Conservation (phyloP, 2,797 vertebrate genomes). For the Gymnoscopelus braueri region DNA sequence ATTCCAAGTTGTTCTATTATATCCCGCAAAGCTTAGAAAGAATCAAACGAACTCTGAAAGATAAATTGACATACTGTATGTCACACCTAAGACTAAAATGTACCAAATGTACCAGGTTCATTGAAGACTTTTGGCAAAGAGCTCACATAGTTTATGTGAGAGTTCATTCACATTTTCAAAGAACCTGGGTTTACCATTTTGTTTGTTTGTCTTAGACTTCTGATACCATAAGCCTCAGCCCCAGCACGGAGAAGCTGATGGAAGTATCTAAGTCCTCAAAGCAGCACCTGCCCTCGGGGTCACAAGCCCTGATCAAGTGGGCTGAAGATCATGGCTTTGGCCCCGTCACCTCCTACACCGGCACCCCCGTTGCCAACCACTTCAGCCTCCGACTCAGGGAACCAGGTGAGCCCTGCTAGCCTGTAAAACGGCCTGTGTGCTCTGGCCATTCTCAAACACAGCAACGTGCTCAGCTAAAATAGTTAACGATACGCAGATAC, state of each 20-base stretch:
- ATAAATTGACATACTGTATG: no score
- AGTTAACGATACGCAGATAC: no score
- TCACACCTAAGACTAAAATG: no score
- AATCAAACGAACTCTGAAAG: no score
- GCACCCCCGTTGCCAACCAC: conserved; percentile 89
- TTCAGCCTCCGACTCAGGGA: conserved; percentile 89
- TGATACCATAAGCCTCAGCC: conserved; percentile 87
- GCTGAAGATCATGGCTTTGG: conserved; percentile 82
- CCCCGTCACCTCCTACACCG: conserved; percentile 91
- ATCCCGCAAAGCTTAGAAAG: no score
- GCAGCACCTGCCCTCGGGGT: conserved; percentile 80
- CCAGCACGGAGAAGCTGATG: conserved; percentile 84
- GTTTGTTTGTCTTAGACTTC: conserved; percentile 83
- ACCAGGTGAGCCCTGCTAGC: conserved; percentile 76
- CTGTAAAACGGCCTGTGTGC: conserved; percentile 3
- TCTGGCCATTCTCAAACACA: background rate
- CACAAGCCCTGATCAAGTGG: conserved; percentile 90
- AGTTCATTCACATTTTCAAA: background rate
- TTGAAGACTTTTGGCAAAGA: no score
- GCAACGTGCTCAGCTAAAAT: no score
- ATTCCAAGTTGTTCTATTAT: no score
- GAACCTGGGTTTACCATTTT: conserved; percentile 4
- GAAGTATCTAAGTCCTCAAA: conserved; percentile 67
- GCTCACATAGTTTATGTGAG: background rate
- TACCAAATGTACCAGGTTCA: no score